A percentile compares a stretch with the other conserved stretches of the same genome.
Conservation (phyloP, 2,888 invertebrate genomes). For the Anorthoa munda region DNA sequence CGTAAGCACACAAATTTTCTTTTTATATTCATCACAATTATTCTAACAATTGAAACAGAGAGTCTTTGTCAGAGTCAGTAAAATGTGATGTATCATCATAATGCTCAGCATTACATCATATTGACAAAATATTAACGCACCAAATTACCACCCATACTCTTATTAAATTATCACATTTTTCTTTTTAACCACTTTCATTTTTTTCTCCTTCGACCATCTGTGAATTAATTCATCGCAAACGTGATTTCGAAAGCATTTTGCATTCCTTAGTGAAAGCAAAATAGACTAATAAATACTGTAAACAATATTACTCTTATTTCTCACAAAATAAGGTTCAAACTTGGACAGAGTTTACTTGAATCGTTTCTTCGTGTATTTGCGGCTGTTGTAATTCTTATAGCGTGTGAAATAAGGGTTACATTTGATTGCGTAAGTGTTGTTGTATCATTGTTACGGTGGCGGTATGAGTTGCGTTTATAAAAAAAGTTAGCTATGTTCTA, state of each 20-base stretch:
- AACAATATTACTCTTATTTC: slow-evolving; percentile 34
- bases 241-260: slow-evolving; percentile 73
- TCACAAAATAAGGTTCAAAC: slow-evolving; percentile 34
- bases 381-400: slow-evolving; percentile 62
- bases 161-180: slow-evolving; percentile 52
- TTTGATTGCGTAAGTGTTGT: slow-evolving; percentile 50
- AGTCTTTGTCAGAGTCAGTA: background rate
- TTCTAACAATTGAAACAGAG: too few relatives aligned
- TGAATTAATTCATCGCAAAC: slow-evolving; percentile 69
- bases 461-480: slow-evolving; percentile 24
- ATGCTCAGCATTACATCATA: slow-evolving; percentile 16
- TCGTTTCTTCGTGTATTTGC: slow-evolving; percentile 52
- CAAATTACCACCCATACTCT: slow-evolving; percentile 20
- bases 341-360: slow-evolving; percentile 29
- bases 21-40: too few relatives aligned
- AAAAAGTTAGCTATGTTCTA: slow-evolving; percentile 52
- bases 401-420: slow-evolving; percentile 60
- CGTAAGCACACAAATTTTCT: background rate
- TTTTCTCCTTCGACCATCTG: slow-evolving; percentile 62
- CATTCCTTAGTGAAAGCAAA: slow-evolving; percentile 78
- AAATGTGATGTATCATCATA: background rate
- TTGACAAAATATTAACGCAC: background rate
- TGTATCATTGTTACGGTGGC: slow-evolving; percentile 30
- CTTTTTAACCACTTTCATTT: slow-evolving; percentile 70
- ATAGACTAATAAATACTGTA: slow-evolving; percentile 63